Percentiles rank a stretch among this genome's conserved stretches.
These are phyloP conservation scores for Andrena hattorfiana DNA, from an alignment of 2,888 invertebrate genomes.

Conservation along the genomic window DNA sequence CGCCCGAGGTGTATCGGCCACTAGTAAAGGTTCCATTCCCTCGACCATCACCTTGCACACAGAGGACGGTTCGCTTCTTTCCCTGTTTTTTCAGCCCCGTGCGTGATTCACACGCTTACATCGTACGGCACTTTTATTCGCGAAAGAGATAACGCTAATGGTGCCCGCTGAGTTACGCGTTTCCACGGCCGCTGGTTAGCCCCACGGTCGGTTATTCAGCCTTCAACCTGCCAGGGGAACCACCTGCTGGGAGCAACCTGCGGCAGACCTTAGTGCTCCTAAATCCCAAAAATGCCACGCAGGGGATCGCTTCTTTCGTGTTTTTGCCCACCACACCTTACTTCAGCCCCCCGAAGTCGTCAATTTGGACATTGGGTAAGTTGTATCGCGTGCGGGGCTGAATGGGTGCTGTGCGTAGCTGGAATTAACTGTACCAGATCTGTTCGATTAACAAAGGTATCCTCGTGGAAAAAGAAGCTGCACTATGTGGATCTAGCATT, in stretches of 20 bases:
- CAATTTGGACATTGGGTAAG: not conserved
- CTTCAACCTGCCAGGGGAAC: conserved; percentile 70
- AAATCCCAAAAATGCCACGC: conserved; percentile 68
- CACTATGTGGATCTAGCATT: not conserved
- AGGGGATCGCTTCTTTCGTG: conserved; percentile 29
- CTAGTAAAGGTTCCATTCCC: not conserved
- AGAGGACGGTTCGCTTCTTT: conserved; percentile 7
- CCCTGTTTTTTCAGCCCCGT: conserved; percentile 30
- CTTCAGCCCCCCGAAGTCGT: not conserved
- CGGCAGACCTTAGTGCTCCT: conserved; percentile 51
- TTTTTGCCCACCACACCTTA: conserved; percentile 25
- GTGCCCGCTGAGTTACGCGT: conserved; percentile 80
- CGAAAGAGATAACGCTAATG: conserved; percentile 79
- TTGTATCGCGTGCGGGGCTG: not conserved
- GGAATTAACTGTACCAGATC: not conserved
- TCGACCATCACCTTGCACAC: not conserved
- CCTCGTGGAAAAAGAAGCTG: not conserved
- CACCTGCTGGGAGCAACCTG: conserved; percentile 78
- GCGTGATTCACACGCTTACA: conserved; percentile 73
- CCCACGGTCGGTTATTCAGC: conserved; percentile 64
- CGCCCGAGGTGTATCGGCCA: conserved; percentile 7
- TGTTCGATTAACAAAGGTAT: not conserved
- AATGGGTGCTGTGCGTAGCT: not conserved
- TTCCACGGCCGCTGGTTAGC: conserved; percentile 69
- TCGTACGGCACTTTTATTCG: conserved; percentile 64